These are phyloP conservation scores for Ctenosaura bakeri DNA, from an alignment of 2,797 vertebrate species.

Conservation along the genomic window DNA sequence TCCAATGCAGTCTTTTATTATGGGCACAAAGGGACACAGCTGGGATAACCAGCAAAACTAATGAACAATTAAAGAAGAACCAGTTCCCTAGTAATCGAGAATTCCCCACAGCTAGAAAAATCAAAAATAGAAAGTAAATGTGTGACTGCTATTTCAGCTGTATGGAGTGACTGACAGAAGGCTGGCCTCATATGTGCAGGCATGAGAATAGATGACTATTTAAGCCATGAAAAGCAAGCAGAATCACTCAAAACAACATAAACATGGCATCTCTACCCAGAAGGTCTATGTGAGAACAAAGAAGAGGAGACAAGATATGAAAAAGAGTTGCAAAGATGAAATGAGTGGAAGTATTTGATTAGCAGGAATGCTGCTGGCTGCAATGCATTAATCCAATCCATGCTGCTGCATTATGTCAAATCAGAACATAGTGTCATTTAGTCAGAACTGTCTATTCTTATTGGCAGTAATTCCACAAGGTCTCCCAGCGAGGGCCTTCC, in stretches of 20 bases:
- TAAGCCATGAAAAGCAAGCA: conserved; percentile 9
- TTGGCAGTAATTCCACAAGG: not conserved
- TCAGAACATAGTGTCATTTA: not conserved
- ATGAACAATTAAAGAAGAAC: not conserved
- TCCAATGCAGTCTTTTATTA: not conserved
- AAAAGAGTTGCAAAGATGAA: not conserved
- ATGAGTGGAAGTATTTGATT: not conserved
- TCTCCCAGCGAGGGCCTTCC: not conserved
- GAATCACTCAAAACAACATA: not conserved
- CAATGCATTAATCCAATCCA: not conserved
- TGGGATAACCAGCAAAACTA: not conserved
- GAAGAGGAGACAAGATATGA: not conserved
- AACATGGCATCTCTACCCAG: not conserved
- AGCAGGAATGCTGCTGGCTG: not conserved
- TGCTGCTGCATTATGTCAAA: not conserved
- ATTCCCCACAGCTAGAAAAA: not conserved
- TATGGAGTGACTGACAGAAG: not conserved
- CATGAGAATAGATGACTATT: not conserved
- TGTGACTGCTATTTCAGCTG: not conserved
- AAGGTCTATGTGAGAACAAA: not conserved
- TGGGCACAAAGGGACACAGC: not conserved
- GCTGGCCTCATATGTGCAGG: not conserved
- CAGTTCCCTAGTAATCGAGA: not conserved
- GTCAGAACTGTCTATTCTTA: not conserved
- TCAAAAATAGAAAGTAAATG: not conserved